Percentiles rank a stretch among this genome's conserved stretches.
These are phyloP conservation scores for Drosophila pallidifrons DNA, from an alignment of 1,140 invertebrate genomes.

Conservation along the genomic window DNA sequence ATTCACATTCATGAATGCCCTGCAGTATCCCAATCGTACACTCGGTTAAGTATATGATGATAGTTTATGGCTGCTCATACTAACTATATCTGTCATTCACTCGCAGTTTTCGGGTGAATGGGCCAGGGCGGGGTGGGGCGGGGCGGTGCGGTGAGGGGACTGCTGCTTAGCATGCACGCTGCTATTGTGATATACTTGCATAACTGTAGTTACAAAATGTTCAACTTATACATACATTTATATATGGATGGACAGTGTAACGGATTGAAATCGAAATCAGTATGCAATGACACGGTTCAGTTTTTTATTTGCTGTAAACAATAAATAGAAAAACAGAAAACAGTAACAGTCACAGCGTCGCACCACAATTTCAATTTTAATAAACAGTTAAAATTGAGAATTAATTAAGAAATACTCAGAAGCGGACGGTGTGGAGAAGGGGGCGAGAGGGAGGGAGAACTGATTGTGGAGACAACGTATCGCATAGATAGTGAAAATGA, in stretches of 20 bases:
- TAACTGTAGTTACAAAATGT: slow-evolving; percentile 53
- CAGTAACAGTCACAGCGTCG: neutral
- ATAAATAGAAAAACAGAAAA: slow-evolving; percentile 20
- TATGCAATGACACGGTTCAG: slow-evolving; percentile 60
- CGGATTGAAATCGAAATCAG: slow-evolving; percentile 53
- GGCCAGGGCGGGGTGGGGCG: neutral
- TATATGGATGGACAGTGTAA: neutral
- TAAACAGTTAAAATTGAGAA: slow-evolving; percentile 81
- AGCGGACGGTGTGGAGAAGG: neutral
- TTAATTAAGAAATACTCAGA: slow-evolving; percentile 64
- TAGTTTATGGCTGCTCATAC: neutral
- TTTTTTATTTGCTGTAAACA: slow-evolving; percentile 71
- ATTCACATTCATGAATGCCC: slow-evolving; percentile 25
- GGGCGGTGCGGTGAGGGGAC: too few species aligned
- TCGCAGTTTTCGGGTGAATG: neutral
- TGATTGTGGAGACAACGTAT: slow-evolving; percentile 70
- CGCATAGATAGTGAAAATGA: slow-evolving; percentile 73
- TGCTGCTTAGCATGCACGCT: slow-evolving; percentile 48
- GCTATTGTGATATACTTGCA: slow-evolving; percentile 44
- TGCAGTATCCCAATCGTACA: slow-evolving; percentile 12
- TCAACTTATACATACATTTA: slow-evolving; percentile 13
- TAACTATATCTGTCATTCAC: neutral
- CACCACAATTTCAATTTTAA: slow-evolving; percentile 62
- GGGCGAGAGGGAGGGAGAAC: neutral
- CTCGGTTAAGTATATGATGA: neutral